phyloP scores from a whole-genome alignment of 2,888 invertebrate species.

The Kuschelorhynchus macadamiae region DNA sequence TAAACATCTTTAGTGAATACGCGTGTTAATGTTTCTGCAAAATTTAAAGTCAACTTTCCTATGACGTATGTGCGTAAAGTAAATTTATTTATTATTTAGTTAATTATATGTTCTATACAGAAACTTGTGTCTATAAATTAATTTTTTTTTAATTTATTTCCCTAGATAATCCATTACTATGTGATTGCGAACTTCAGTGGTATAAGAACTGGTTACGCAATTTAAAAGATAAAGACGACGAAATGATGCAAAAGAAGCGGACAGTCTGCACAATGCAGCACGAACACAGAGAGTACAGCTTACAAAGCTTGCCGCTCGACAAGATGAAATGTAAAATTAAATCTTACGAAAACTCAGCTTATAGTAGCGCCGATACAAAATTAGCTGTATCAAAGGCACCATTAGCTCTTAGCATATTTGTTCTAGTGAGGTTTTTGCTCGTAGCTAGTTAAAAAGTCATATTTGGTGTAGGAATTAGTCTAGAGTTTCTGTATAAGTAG shows the following conservation, averaged over 20 bases:
- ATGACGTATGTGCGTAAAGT: too few relatives aligned
- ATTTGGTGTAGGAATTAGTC: constrained; percentile 13
- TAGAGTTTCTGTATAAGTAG: constrained; percentile 21
- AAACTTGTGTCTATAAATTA: too few relatives aligned
- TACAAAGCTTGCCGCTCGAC: constrained; percentile 85
- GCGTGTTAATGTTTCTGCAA: too few relatives aligned
- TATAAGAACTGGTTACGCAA: constrained; percentile 86
- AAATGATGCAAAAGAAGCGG: constrained; percentile 89
- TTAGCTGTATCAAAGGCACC: constrained; percentile 17
- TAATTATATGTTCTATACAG: too few relatives aligned
- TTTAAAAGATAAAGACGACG: constrained; percentile 85
- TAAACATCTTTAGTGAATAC: too few relatives aligned
- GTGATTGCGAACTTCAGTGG: constrained; percentile 92
- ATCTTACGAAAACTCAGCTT: constrained; percentile 54
- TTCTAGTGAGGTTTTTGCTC: constrained; percentile 56
- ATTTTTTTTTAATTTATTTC: too few relatives aligned
- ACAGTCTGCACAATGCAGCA: constrained; percentile 85
- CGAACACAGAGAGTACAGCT: constrained; percentile 87
- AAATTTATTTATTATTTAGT: too few relatives aligned
- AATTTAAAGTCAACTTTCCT: too few relatives aligned
- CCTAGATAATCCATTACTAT: constrained; percentile 89
- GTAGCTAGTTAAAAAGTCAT: constrained; percentile 53
- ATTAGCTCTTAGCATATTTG: constrained; percentile 51
- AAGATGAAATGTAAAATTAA: constrained; percentile 88
- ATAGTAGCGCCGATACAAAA: constrained; percentile 39